Evolutionary conservation across 2,888 invertebrate genomes (phyloP), one percentile per base, ranked within the genome.

Genomic region (Drosophila meridiana): DNA sequence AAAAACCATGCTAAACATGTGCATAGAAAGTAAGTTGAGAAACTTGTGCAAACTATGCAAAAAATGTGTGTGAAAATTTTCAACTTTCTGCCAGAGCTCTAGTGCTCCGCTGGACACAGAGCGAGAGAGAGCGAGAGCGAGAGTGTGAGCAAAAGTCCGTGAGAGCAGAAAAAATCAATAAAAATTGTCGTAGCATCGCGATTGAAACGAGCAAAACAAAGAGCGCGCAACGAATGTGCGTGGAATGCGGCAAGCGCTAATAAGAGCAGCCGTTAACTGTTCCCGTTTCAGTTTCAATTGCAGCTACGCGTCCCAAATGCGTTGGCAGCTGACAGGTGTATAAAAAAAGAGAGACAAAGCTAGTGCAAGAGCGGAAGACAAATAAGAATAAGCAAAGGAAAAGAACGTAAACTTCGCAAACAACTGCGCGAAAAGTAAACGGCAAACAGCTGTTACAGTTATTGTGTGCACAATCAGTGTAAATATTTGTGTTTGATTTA

Each of bases 141-240:
- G 71, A 42, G 55, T 43, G 57, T 45, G 36, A 38, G 66, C 66
- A 73, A 76, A 14, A 53, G 28, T 8, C 14, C 26, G 68, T 70
- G 83, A 82, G 88, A 78, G 83, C 65, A 87, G 78, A 86, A 83
- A 82, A 83, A 83, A 83, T 83, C 82, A 88, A 83, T 88, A 88
- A 85, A 84, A 80, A 67, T 69, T 71, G 64, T 84, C 65, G 83
- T 89, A 88, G 86, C 78, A 85, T 73, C 74, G 87, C 90, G 87
- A 89, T 90, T 90, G 69, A 64, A 43, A 55, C 69, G 87, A 87
- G 89, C 87, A 87, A 90, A 87, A 87, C 90, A 87, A 81, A 90
- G 69, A 70, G 76, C 64, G 55, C 45, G 58, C 59, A 61, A 84
- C 65, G 81, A 78, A 85, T 55, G 62, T 69, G 83, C 28, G 66